phyloP scores from a whole-genome alignment of 2,888 invertebrate species.

The Orchestes rusci region DNA sequence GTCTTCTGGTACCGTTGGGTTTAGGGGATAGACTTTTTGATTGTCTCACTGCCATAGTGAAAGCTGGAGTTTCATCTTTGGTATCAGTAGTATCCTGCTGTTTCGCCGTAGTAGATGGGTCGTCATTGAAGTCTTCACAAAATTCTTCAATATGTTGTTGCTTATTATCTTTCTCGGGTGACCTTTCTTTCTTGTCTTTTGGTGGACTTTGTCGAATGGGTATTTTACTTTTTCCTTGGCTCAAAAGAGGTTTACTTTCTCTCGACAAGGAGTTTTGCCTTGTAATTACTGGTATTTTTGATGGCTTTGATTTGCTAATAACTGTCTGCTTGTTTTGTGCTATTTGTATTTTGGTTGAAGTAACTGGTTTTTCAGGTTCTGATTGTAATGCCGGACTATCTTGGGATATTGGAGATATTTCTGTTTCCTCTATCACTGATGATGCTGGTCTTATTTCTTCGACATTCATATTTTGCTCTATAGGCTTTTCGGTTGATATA shows the following conservation, averaged over 20 bases:
- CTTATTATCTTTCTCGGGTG: background rate
- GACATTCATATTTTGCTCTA: background rate
- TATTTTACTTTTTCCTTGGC: constrained; percentile 33
- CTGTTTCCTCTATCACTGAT: background rate
- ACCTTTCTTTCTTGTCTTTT: constrained; percentile 8
- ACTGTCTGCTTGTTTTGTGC: constrained; percentile 35
- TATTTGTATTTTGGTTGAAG: constrained; percentile 36
- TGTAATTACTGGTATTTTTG: constrained; percentile 40
- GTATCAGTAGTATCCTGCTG: too few species aligned
- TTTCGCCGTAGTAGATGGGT: background rate
- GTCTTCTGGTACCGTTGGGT: constrained; percentile 8
- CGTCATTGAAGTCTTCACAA: background rate
- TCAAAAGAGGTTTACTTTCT: constrained; percentile 30
- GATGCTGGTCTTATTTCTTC: background rate
- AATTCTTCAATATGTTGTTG: background rate
- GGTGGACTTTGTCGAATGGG: constrained; percentile 31
- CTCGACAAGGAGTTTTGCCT: constrained; percentile 35
- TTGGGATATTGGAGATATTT: too few species aligned
- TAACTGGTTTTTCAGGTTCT: constrained; percentile 20
- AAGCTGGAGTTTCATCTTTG: background rate
- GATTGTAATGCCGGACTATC: too few species aligned
- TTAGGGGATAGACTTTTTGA: constrained; percentile 16
- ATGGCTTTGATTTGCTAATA: constrained; percentile 33
- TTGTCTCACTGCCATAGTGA: background rate
- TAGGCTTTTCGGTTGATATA: too few species aligned